Evolutionary conservation across 2,113 vertebrate genomes (phyloP).

Genomic region (Symphodus melops): DNA sequence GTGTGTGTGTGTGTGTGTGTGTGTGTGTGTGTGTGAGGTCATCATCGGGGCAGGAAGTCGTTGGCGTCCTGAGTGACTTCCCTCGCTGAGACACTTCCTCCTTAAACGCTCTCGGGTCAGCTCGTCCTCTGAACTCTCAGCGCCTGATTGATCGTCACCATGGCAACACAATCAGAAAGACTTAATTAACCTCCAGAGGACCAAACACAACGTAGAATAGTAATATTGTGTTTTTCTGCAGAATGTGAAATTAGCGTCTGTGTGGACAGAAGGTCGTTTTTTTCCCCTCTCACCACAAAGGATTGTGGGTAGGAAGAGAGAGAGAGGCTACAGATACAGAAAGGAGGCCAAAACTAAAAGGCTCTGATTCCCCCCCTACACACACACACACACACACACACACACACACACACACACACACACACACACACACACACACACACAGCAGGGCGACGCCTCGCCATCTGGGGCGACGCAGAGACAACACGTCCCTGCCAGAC

Average conservation of each 20-base stretch:
- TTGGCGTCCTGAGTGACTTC: conserved; percentile 14
- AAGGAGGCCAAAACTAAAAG: not conserved
- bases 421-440: too few species aligned
- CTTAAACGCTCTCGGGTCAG: not conserved
- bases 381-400: too few species aligned
- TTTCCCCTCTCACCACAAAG: conserved; percentile 3
- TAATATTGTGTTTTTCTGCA: too few species aligned
- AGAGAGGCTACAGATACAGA: not conserved
- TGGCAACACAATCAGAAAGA: too few species aligned
- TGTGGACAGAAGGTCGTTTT: not conserved
- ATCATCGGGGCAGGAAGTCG: conserved; percentile 1
- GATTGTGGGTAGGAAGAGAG: conserved; percentile 31
- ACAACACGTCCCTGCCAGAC: conserved; percentile 29
- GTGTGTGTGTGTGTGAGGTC: too few species aligned
- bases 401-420: too few species aligned
- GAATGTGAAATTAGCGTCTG: not conserved
- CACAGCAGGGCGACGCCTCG: conserved; percentile 28
- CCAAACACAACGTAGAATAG: too few species aligned
- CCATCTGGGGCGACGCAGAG: conserved; percentile 38
- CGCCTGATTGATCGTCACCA: too few species aligned
- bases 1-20: too few species aligned
- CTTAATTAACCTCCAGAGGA: too few species aligned
- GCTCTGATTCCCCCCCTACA: too few species aligned
- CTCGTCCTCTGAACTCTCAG: not conserved
- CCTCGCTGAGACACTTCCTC: not conserved